Percentiles rank a stretch among this genome's conserved stretches.
Conservation (phyloP, 2,888 invertebrate genomes). For the Trichopoda pennipes region DNA sequence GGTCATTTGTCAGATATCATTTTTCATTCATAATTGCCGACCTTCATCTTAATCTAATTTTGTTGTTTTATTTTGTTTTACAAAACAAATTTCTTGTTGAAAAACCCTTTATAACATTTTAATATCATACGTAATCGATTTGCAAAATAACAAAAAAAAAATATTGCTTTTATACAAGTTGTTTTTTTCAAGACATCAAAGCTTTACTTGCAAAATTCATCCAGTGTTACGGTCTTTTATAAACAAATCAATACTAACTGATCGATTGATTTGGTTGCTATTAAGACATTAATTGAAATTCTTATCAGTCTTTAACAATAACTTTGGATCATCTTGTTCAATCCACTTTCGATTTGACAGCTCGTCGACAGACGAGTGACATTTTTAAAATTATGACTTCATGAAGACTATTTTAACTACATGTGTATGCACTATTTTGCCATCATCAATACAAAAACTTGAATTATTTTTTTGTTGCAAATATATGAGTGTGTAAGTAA, state of each 20-base stretch:
- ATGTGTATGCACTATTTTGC: constrained; percentile 14
- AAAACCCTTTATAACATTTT: no score
- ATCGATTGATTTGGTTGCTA: constrained; percentile 50
- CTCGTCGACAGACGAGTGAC: constrained; percentile 81
- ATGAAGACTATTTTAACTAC: constrained; percentile 64
- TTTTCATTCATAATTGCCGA: no score
- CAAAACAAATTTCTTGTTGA: no score
- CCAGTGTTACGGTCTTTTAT: constrained; percentile 11
- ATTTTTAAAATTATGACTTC: constrained; percentile 78
- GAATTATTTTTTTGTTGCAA: constrained; percentile 17
- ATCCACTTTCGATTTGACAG: constrained; percentile 81
- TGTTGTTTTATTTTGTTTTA: no score
- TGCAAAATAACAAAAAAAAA: no score
- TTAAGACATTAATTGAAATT: constrained; percentile 79
- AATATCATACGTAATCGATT: no score
- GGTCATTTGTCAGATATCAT: no score
- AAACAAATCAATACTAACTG: constrained; percentile 52
- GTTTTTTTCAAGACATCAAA: no score
- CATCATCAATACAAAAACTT: constrained; percentile 55
- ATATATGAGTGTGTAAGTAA: background rate
- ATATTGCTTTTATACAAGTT: no score
- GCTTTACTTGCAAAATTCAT: background rate
- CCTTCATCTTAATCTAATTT: no score
- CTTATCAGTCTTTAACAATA: constrained; percentile 79
- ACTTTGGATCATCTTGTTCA: constrained; percentile 77